These are phyloP conservation scores for Craseonycteris thonglongyai DNA, from an alignment of 2,113 vertebrate genomes.

Conservation along the genomic window DNA sequence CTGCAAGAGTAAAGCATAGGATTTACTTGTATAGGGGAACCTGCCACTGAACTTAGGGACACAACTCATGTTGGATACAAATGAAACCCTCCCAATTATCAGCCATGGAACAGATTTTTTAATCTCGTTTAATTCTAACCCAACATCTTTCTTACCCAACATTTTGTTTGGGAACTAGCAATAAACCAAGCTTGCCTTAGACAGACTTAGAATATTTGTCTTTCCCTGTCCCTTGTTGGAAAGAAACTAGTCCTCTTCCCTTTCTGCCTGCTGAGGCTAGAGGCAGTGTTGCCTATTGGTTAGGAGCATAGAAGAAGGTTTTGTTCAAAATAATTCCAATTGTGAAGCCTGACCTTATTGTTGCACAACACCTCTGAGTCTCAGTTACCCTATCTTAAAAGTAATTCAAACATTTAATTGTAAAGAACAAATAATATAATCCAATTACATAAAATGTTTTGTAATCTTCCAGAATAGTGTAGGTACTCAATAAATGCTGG, in stretches of 20 bases:
- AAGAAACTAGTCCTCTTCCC: neutral
- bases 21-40: neutral
- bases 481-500: neutral
- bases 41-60: neutral
- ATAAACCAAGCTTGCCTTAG: neutral
- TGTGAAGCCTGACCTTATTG: neutral
- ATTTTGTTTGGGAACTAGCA: neutral
- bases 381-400: neutral
- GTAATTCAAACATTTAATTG: neutral
- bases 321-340: neutral
- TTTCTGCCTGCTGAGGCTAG: neutral
- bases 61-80: neutral
- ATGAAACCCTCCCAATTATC: neutral
- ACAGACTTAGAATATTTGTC: neutral
- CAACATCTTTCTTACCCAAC: neutral
- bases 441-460: neutral
- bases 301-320: neutral
- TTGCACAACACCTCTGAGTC: neutral
- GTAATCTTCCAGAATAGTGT: neutral
- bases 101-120: neutral
- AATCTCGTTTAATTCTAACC: neutral
- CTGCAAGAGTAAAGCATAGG: accelerated
- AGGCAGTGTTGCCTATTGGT: neutral
- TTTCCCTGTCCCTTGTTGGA: neutral
- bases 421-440: neutral